These are phyloP conservation scores for Hoplodrina blanda DNA, from an alignment of 2,888 invertebrate species.

Conservation along the genomic window DNA sequence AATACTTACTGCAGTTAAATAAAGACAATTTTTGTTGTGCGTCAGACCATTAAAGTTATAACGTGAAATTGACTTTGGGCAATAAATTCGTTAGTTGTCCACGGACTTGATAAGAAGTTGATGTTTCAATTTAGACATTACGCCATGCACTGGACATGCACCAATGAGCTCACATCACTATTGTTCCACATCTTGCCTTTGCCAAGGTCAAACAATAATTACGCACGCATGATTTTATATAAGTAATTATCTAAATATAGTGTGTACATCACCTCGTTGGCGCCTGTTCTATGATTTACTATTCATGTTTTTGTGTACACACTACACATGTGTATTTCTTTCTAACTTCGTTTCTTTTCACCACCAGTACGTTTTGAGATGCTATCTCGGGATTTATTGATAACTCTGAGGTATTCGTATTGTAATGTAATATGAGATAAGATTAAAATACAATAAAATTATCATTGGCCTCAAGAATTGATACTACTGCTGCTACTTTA, in stretches of 20 bases:
- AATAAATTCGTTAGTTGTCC: slow-evolving; percentile 22
- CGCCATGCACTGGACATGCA: slow-evolving; percentile 72
- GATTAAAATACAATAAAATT: slow-evolving; percentile 40
- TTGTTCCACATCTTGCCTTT: slow-evolving; percentile 74
- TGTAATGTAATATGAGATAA: slow-evolving; percentile 38
- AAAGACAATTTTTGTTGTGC: background rate
- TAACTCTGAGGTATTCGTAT: slow-evolving; percentile 15
- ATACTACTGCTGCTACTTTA: background rate
- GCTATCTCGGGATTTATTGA: slow-evolving; percentile 34
- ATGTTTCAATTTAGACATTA: slow-evolving; percentile 68
- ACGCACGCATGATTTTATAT: slow-evolving; percentile 65
- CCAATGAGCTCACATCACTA: slow-evolving; percentile 70
- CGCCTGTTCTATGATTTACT: slow-evolving; percentile 58
- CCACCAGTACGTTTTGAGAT: slow-evolving; percentile 1
- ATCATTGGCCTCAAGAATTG: slow-evolving; percentile 27
- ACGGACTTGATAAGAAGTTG: slow-evolving; percentile 44
- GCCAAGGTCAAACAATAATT: slow-evolving; percentile 74
- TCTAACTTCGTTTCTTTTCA: background rate
- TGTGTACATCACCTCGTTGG: slow-evolving; percentile 58
- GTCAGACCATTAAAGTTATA: background rate
- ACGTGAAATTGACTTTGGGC: slow-evolving; percentile 11
- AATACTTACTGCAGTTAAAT: too few species aligned
- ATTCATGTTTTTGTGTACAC: slow-evolving; percentile 40
- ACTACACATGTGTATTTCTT: slow-evolving; percentile 25
- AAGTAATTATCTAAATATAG: slow-evolving; percentile 66